Evolutionary conservation across 2,113 vertebrate species (phyloP).

Genomic region (Prolemur simus): DNA sequence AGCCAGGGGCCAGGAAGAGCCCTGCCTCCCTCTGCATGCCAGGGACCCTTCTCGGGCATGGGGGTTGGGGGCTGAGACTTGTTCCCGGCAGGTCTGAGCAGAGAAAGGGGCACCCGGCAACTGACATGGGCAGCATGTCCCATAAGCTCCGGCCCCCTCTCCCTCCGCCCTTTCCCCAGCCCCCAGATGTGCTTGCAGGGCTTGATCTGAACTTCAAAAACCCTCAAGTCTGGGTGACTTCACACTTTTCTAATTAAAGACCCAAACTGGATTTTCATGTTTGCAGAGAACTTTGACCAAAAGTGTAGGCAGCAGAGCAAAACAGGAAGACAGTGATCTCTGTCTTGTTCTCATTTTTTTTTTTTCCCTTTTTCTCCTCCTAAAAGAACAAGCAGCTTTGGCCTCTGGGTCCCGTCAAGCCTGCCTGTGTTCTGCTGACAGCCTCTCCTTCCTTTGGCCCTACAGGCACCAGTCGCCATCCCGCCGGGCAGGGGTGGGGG

Average conservation of each 20-base stretch:
- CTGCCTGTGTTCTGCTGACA: not conserved
- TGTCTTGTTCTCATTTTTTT: not conserved
- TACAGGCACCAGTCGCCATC: not conserved
- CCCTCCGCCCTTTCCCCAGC: not conserved
- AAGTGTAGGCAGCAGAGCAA: not conserved
- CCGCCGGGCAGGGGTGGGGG: not conserved
- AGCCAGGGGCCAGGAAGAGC: not conserved
- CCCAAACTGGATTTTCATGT: constrained; percentile 44
- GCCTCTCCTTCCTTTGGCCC: not conserved
- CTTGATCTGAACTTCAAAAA: constrained; percentile 9
- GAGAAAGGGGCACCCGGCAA: not conserved
- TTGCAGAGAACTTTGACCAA: not conserved
- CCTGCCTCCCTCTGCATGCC: not conserved
- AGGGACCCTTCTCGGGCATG: not conserved
- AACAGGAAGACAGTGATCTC: not conserved
- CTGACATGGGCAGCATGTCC: accelerated
- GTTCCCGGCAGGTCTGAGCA: not conserved
- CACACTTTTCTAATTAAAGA: constrained; percentile 40
- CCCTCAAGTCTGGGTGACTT: not conserved
- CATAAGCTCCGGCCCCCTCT: not conserved
- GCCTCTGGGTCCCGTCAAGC: not conserved
- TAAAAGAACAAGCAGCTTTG: not conserved
- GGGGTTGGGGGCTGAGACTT: too few relatives aligned
- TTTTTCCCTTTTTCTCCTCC: not conserved
- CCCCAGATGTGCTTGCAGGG: not conserved